phyloP scores from a whole-genome alignment of 92 coral and sea anemone genomes.

The Paragorgia papillata region DNA sequence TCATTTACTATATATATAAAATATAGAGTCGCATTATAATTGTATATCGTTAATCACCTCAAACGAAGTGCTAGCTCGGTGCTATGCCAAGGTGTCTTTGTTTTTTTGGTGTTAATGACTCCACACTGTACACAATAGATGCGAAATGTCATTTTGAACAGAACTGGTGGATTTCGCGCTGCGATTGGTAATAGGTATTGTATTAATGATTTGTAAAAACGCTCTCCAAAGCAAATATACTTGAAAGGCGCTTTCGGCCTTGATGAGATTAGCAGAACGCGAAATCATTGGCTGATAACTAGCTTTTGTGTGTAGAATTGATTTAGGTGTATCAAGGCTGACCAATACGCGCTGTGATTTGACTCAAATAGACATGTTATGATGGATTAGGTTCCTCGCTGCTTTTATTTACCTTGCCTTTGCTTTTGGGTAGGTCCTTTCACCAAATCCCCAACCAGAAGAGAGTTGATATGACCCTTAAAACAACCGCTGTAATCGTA shows the following conservation, averaged over 20 bases:
- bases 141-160: background rate
- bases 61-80: too few relatives aligned
- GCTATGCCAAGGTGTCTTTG: too few relatives aligned
- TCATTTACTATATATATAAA: too few relatives aligned
- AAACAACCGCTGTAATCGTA: too few relatives aligned
- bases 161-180: background rate
- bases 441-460: too few relatives aligned
- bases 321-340: background rate
- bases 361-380: background rate
- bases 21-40: too few relatives aligned
- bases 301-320: background rate
- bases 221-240: conserved; percentile 23
- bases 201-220: conserved; percentile 9
- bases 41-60: too few relatives aligned
- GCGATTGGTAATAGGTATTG: background rate
- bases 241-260: background rate
- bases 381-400: background rate
- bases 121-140: conserved; percentile 3
- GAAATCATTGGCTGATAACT: conserved; percentile 9
- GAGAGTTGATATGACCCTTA: too few relatives aligned
- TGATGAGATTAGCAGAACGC: conserved; percentile 1
- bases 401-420: background rate
- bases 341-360: background rate
- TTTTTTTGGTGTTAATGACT: conserved; percentile 18
- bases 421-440: background rate